Base-by-base conservation (phyloP, 2,888 invertebrate genomes). In the Caenorhabditis wallacei region DNA sequence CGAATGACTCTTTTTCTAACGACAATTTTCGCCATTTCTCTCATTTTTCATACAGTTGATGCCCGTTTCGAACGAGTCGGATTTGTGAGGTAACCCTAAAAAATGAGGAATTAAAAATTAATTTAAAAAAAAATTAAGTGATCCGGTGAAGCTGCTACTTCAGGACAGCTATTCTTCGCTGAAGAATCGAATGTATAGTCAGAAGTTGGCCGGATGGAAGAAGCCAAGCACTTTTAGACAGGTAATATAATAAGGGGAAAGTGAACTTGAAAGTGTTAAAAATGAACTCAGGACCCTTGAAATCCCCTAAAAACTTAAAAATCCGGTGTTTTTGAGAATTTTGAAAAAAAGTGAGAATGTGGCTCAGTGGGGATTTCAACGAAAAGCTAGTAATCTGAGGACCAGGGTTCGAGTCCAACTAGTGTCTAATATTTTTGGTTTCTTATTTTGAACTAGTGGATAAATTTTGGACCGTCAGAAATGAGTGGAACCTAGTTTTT, bases 121-220 rank as follows among this genome's bases (percentile, higher is more conserved):
- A 75, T 51, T 66, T 85, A n/a, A n/a, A n/a, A n/a, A n/a, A n/a
- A n/a, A n/a, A n/a, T n/a, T 13, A 76, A 86, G 86, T 75, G 86
- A 86, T 54, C 86, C 86, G 16, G 74, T 86, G 24, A 72, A 86
- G 40, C 63, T 86, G 11, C 70, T 86, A 2, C 82, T 86, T 1
- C 84, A 85, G 54, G 86, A 86, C 74, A 86, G 86, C 69, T 84
- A 86, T 84, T 84, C 84, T 80, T 85, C 85, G 1, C 82, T 85
- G 84, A 80, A 82, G 81, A 85, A 84, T 72, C 43, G 76, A 56
- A 76, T 79, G 79, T 83, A 84, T 66, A 79, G 70, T 43, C 81
- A 85, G 30, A 78, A 79, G 53, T 59, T 70, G 57, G 43, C 37
- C 20, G 74, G 74, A 53, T 85, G 75, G 78, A 78, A 79, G 59